Base-by-base conservation (phyloP, 92 coral and sea anemone species). In the Isaurus tuberculatus region DNA sequence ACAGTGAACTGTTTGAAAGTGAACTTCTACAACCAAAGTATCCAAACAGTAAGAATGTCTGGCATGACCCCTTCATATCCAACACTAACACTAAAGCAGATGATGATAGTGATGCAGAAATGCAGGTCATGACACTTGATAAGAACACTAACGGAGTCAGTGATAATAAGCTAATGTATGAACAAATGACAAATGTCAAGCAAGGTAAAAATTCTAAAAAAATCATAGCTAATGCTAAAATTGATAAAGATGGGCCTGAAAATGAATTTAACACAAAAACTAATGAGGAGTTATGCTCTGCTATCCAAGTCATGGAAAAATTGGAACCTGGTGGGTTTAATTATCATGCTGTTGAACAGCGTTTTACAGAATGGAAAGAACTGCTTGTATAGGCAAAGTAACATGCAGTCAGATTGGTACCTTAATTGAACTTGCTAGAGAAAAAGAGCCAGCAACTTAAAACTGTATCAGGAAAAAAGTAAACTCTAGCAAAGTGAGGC, bases 341-440 rank as follows among this genome's bases (percentile, higher is more conserved):
- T 70, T 70, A 42, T 42, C 53, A 4, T 70, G 75, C 75, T 23
- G 58, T 64, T 51, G 84, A 42, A 63, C 44, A 58, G 33, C 48
- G 63, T 86, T 65, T 72, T 33, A 53, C 71, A 69, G 88, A 37
- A 37, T 90, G 93, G 90, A 66, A 66, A 28, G 78, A 63, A 67
- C 58, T 81, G 43, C 88, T n/a, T n/a, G 78, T 58, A 79, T 64
- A 30, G 90, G 88, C 60, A 86, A 83, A 81, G 79, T 74, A 20
- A 90, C 88, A 55, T 74, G 92, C 44, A 40, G 44, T 40, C 44
- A 40, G 10, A 40, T 40, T 14, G 87, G 87, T 74, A 11, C 33
- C 72, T 73, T 84, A 75, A 42, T 84, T 79, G 86, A 86, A 53
- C 88, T 88, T 68, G 74, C 86, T 5, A 83, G 88, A 77, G 91